phyloP scores from a whole-genome alignment of 2,797 vertebrate genomes.

The Nasua narica region DNA sequence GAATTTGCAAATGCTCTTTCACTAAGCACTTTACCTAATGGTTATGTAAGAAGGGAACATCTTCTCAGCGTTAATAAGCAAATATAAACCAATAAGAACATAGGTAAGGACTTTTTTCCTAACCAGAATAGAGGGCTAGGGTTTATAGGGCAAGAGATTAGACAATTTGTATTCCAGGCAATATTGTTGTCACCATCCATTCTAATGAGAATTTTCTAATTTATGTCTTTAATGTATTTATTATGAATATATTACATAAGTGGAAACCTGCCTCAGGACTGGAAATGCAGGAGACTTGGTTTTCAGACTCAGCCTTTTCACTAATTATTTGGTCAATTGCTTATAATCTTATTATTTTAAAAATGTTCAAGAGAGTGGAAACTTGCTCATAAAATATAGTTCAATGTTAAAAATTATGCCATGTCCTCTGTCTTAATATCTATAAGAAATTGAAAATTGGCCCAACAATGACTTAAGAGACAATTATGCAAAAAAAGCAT shows the following conservation, averaged over 20 bases:
- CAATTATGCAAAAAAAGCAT: not conserved
- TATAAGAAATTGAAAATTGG: not conserved
- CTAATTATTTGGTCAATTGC: conserved; percentile 34
- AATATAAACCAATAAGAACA: not conserved
- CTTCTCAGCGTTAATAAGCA: conserved; percentile 18
- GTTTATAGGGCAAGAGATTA: conserved; percentile 42
- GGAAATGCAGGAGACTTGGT: conserved; percentile 13
- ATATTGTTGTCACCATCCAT: conserved; percentile 36
- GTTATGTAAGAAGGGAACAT: not conserved
- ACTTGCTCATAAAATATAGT: not conserved
- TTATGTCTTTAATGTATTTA: conserved; percentile 64
- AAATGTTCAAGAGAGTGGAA: not conserved
- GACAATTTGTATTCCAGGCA: conserved; percentile 27
- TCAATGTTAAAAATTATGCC: not conserved
- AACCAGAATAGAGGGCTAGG: not conserved
- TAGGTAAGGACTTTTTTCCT: conserved; percentile 4
- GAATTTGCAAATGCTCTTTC: not conserved
- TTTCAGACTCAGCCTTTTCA: conserved; percentile 41
- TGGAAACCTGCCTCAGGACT: not conserved
- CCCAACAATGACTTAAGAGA: not conserved
- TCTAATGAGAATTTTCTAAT: conserved; percentile 61
- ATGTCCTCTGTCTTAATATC: conserved; percentile 1
- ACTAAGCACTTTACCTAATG: not conserved
- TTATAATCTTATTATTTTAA: conserved; percentile 31
- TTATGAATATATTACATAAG: conserved; percentile 36